A percentile compares a stretch with the other conserved stretches of the same genome.
Evolutionary conservation across 2,797 vertebrate species (phyloP).

Genomic region (Zalophus californianus): DNA sequence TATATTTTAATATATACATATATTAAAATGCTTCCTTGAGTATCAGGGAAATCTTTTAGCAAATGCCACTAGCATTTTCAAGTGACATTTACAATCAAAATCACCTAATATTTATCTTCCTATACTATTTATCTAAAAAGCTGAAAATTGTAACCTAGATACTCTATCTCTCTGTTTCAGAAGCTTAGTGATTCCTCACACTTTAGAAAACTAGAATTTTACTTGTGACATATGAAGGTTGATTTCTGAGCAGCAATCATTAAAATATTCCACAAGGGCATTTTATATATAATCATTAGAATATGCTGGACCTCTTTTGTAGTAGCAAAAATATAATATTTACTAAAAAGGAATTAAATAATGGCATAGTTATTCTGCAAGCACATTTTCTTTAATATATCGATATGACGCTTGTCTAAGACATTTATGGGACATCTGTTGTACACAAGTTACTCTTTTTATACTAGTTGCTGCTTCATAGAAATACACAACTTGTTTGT

Average conservation of each 20-base stretch:
- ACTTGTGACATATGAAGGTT: neutral
- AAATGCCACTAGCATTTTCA: neutral
- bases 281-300: neutral
- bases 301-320: neutral
- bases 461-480: neutral
- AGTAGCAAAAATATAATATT: neutral
- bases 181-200: neutral
- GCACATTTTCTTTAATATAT: neutral
- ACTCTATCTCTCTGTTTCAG: neutral
- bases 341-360: neutral
- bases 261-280: constrained; percentile 4
- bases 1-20: neutral
- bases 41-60: constrained; percentile 38
- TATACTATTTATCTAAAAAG: constrained; percentile 6
- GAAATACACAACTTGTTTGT: neutral
- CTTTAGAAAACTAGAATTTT: constrained; percentile 3
- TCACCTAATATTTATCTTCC: neutral
- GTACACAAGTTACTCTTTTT: neutral
- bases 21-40: constrained; percentile 12
- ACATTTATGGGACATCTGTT: neutral
- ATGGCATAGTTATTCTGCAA: neutral
- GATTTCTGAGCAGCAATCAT: neutral
- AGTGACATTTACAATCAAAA: constrained; percentile 39
- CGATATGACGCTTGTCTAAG: neutral
- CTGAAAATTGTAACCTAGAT: constrained; percentile 3